A percentile compares a stretch with the other conserved stretches of the same genome.
These are phyloP conservation scores for Cyclophora albipunctata DNA, from an alignment of 2,888 invertebrate species.

Conservation along the genomic window DNA sequence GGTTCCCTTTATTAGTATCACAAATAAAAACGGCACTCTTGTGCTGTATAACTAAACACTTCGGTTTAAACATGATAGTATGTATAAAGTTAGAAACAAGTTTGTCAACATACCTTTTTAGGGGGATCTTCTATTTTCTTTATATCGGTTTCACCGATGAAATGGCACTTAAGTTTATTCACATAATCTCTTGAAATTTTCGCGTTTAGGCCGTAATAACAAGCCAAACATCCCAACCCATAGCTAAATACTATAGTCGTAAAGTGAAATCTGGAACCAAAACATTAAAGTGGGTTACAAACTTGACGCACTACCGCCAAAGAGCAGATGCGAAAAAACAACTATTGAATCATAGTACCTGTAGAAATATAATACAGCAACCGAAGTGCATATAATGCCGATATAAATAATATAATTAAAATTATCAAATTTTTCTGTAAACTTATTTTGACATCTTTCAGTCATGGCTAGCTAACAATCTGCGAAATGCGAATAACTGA, in stretches of 20 bases:
- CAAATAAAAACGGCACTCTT: no score
- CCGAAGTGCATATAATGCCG: constrained; percentile 48
- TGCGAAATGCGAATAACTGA: constrained; percentile 28
- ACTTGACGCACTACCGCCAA: constrained; percentile 10
- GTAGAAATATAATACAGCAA: constrained; percentile 61
- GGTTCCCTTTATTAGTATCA: no score
- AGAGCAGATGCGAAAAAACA: constrained; percentile 5
- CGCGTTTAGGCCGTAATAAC: constrained; percentile 60
- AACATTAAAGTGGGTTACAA: constrained; percentile 29
- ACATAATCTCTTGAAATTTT: constrained; percentile 49
- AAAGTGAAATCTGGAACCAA: constrained; percentile 64
- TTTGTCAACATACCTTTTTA: constrained; percentile 42
- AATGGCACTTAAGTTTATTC: constrained; percentile 56
- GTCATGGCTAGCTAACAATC: constrained; percentile 53
- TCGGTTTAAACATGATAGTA: no score
- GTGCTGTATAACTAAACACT: no score
- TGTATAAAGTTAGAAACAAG: constrained; percentile 12
- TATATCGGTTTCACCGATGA: constrained; percentile 33
- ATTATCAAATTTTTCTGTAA: constrained; percentile 63
- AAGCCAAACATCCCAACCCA: constrained; percentile 70
- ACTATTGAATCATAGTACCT: constrained; percentile 35
- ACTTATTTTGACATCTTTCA: constrained; percentile 71
- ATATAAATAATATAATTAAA: constrained; percentile 65
- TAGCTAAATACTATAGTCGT: constrained; percentile 58
- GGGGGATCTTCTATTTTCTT: constrained; percentile 27